Base-by-base conservation (phyloP, 1,140 invertebrate genomes). In the Plodia interpunctella region DNA sequence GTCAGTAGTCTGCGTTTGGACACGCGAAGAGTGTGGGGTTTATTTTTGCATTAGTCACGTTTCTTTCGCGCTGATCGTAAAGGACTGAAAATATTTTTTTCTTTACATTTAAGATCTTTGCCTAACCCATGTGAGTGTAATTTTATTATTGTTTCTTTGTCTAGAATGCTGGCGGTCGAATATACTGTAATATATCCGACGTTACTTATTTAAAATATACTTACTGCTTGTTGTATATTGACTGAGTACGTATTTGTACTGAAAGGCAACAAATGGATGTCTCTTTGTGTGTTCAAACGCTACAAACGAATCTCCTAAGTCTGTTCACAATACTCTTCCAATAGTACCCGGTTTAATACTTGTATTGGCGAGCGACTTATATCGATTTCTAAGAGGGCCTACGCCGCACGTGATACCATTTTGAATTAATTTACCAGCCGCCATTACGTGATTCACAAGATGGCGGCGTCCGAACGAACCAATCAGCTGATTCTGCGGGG, bases 391-490 rank as follows among this genome's bases (percentile, higher is more conserved):
- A 30, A 65, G 62, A 54, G 62, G 62, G 44, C 30, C 55, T 49
- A 21, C 25, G 38, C 52, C 28, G 61, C 52, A 66, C 49, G 70
- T 57, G 75, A 66, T 74, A 72, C 76, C 80, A 72, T 69, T 65
- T 62, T 64, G 56, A 49, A 38, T 55, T 13, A 49, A 38, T 55
- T 13, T 25, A 28, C 35, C 49, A 59, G 69, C 62, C 65, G 69
- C 66, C 69, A 75, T 75, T 71, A 75, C 63, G 66, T 64, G 58
- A 20, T 9, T 1, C 32, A 59, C 60, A 72, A 70, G 54, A 72
- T 78, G 80, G 78, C 77, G 75, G 65, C 72, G 59, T 62, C 73
- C 74, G 73, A 81, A 83, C 78, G 76, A 77, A 63, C 82, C 82
- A 75, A 80, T 72, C 80, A 65, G 76, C 78, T 63, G 73, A 72